Conservation (phyloP, 1,140 invertebrate genomes). For the Geopemphigus sp. region DNA sequence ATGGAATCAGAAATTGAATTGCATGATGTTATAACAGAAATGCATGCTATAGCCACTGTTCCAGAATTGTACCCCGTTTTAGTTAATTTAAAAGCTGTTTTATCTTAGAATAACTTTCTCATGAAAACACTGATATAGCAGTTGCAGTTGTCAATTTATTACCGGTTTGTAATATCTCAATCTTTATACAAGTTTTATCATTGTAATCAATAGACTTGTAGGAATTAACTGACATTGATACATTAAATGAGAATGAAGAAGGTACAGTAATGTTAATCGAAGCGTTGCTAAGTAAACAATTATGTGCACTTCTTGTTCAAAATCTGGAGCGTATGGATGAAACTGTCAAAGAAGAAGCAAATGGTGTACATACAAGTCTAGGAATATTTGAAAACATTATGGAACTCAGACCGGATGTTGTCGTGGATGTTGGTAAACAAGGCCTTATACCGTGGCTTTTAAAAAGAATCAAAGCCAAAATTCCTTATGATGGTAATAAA, state of each 20-base stretch:
- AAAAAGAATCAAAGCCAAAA: constrained; percentile 79
- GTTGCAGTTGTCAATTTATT: constrained; percentile 78
- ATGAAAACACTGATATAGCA: constrained; percentile 95
- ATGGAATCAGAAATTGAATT: constrained; percentile 98
- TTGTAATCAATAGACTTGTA: constrained; percentile 57
- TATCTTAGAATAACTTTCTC: constrained; percentile 88
- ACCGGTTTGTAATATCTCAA: constrained; percentile 60
- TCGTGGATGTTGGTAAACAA: constrained; percentile 79
- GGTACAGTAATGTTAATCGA: constrained; percentile 76
- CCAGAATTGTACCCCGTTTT: constrained; percentile 92
- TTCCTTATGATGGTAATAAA: constrained; percentile 94
- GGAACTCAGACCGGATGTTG: constrained; percentile 85
- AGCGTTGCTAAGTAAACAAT: constrained; percentile 80
- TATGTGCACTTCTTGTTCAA: constrained; percentile 87
- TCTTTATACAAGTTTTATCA: not conserved
- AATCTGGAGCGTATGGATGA: constrained; percentile 94
- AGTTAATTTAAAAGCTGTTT: constrained; percentile 84
- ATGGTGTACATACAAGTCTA: constrained; percentile 94
- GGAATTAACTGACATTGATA: constrained; percentile 95
- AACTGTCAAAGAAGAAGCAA: constrained; percentile 87
- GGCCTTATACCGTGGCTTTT: constrained; percentile 90
- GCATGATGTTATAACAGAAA: constrained; percentile 86
- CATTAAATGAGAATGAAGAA: constrained; percentile 85
- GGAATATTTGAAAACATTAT: constrained; percentile 86
- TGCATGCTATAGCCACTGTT: constrained; percentile 91